A percentile compares a stretch with the other conserved stretches of the same genome.
Conservation (phyloP, 2,113 vertebrate genomes). For the Shinisaurus crocodilurus region DNA sequence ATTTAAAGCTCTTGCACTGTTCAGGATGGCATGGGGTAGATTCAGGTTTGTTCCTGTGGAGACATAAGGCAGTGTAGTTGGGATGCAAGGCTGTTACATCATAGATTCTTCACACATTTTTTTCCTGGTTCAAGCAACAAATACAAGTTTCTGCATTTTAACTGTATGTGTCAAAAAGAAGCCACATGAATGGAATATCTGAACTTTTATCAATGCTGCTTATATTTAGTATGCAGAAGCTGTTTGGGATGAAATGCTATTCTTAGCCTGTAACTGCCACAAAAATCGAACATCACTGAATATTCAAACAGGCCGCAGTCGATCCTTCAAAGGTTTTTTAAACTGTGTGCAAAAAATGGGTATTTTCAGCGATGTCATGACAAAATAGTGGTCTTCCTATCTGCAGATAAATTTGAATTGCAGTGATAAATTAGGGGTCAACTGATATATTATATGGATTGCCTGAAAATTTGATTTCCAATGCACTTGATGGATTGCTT, state of each 20-base stretch:
- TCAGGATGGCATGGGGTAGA: not conserved
- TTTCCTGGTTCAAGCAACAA: not conserved
- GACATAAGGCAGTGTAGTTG: not conserved
- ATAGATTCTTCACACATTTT: not conserved
- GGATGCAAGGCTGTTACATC: not conserved
- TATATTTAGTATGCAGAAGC: slow-evolving; percentile 18
- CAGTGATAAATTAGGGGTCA: not conserved
- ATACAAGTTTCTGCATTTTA: not conserved
- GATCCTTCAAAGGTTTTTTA: slow-evolving; percentile 11
- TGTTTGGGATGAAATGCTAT: slow-evolving; percentile 16
- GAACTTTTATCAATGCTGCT: not conserved
- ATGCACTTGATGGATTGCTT: not conserved
- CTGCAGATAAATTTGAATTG: not conserved
- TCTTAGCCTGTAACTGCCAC: slow-evolving; percentile 15
- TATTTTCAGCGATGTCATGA: not conserved
- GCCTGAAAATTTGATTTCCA: not conserved
- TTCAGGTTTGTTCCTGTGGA: not conserved
- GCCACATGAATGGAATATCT: not conserved
- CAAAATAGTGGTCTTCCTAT: not conserved
- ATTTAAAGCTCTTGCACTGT: not conserved
- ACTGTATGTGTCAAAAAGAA: not conserved
- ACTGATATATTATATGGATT: not conserved
- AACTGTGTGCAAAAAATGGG: not conserved
- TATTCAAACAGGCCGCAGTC: slow-evolving; percentile 8
- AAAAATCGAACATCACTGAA: slow-evolving; percentile 23